Conservation (phyloP, 92 coral and sea anemone species). For the Phenganax marumi region DNA sequence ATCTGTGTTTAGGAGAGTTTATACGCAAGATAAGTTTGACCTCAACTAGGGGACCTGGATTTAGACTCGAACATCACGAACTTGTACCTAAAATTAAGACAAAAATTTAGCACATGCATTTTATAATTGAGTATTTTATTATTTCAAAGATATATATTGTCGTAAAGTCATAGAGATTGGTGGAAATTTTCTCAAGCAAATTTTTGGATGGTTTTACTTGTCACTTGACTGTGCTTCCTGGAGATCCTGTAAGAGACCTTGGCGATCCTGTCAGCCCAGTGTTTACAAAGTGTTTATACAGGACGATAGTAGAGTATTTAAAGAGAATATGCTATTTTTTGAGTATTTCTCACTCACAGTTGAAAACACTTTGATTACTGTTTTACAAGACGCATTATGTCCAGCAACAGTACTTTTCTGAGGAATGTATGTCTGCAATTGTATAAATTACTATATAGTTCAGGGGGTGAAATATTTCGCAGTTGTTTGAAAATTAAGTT, state of each 20-base stretch:
- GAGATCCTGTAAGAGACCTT: too few relatives aligned
- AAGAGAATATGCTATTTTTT: too few relatives aligned
- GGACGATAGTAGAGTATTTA: too few relatives aligned
- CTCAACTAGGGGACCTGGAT: conserved; percentile 81
- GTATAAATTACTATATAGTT: neutral
- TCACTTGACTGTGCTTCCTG: too few relatives aligned
- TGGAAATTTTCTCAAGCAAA: too few relatives aligned
- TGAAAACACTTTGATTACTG: neutral
- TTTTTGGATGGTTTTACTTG: too few relatives aligned
- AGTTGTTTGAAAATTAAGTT: neutral
- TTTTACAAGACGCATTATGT: neutral
- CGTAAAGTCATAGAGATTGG: neutral
- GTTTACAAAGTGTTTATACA: too few relatives aligned
- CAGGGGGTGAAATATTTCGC: neutral
- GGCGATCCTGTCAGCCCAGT: too few relatives aligned
- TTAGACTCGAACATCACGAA: conserved; percentile 58
- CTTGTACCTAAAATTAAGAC: conserved; percentile 61
- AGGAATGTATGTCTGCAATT: too few relatives aligned
- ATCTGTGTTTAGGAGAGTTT: conserved; percentile 64
- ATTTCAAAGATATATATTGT: conserved; percentile 27
- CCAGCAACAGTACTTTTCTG: neutral
- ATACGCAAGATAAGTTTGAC: conserved; percentile 69
- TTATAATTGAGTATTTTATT: conserved; percentile 62
- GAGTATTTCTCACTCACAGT: too few relatives aligned
- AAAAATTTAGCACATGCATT: conserved; percentile 53